Base-by-base conservation (phyloP, 1,140 invertebrate species). In the Adoxophyes honmai region DNA sequence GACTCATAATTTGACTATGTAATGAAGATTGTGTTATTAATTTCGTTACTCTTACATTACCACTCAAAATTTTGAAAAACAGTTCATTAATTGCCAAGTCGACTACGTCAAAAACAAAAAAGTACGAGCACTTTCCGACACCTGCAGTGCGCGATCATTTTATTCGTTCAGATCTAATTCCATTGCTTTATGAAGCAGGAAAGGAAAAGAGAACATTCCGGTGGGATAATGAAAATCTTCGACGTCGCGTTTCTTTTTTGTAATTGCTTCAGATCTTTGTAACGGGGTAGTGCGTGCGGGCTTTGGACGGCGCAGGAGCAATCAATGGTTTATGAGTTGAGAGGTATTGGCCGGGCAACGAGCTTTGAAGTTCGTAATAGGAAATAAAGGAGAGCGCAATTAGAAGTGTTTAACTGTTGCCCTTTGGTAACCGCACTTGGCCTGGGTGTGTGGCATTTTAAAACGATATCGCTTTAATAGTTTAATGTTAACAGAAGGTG, bases 191-290 rank as follows among this genome's bases (percentile, higher is more conserved):
- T 60, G 54, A 64, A 67, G 38, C 57, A 37, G 38, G 53, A 65
- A 67, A 60, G 65, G 48, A 44, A 52, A 37, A 65, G 52, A 52
- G 52, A 10, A 7, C 34, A 15, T 16, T 56, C 52, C 38, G 48
- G 34, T 34, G 60, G 59, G 57, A 73, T 77, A 70, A 73, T 78
- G 70, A 74, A 79, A 79, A 78, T 75, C 69, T 78, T 74, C 64
- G 55, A 68, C 61, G 68, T 75, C 68, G 64, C 75, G 64, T 76
- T 73, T 78, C 76, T 13, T 81, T 84, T 73, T 77, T 81, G 68
- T 84, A 87, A 87, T 82, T 81, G 81, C 76, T 71, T 76, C 64
- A 64, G 67, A 73, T 67, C 75, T 75, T 81, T 81, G 75, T 78
- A 55, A 68, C 62, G 59, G 59, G 64, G 59, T 55, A 66, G 66